Base-by-base conservation (phyloP, 1,140 invertebrate species). In the Akabosia matsudoensis region DNA sequence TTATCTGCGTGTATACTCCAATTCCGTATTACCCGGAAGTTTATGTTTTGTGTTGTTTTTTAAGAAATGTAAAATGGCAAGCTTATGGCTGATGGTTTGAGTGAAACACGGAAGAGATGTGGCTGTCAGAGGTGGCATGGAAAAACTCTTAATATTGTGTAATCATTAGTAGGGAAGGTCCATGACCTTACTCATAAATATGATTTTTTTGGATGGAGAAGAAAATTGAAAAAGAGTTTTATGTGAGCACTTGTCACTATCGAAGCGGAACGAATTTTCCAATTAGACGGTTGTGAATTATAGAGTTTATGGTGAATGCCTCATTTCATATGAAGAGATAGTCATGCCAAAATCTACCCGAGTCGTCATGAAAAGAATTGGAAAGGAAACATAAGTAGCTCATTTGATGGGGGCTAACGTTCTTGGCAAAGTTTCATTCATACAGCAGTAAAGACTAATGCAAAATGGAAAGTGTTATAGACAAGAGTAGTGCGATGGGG, bases 171-270 rank as follows among this genome's bases (percentile, higher is more conserved):
- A 45, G 22, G 28, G 61, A 67, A 67, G 61, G 61, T 67, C 28
- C 61, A 67, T 67, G 61, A 67, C 61, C 61, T 67, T 67, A 4
- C 61, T n/a, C 61, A 56, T 13, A 45, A 45, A 45, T 45, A 45
- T 45, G 18, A 7, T 18, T 10, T 45, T 45, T 10, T 10, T 45
- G 37, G 18, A 7, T 10, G 37, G 37, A 45, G 37, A 45, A 45
- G 18, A 45, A 45, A 18, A 45, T 45, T 45, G 7, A 45, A 45
- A 45, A 45, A 18, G 37, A 45, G 7, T 45, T 45, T 7, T 7
- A 18, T 45, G 18, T 45, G 7, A 45, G 18, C 37, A 45, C 7
- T 7, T 45, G 37, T 18, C 7, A 45, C 37, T 45, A 18, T 10
- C 37, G 18, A 18, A 45, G 18, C 7, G 7, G 7, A 45, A 7